These are phyloP conservation scores for Chesias legatella DNA, from an alignment of 2,888 invertebrate species.

Conservation along the genomic window DNA sequence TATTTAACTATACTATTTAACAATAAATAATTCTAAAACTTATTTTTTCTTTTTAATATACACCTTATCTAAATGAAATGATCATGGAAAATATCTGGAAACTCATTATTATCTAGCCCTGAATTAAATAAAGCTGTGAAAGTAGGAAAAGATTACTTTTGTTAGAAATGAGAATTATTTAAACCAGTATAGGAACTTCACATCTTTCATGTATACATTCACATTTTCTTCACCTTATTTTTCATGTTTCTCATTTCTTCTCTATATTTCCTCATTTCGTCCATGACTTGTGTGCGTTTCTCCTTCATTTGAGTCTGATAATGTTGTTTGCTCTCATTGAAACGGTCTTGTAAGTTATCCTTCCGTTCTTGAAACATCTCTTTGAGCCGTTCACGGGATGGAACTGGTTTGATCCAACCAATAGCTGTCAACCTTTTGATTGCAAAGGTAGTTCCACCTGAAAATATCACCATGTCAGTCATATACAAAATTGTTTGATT, in stretches of 20 bases:
- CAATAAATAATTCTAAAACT: slow-evolving; percentile 56
- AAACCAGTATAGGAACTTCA: too few species aligned
- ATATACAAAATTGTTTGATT: slow-evolving; percentile 1
- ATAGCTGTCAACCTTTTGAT: slow-evolving; percentile 89
- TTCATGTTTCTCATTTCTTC: slow-evolving; percentile 71
- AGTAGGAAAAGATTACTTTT: too few species aligned
- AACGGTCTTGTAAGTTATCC: slow-evolving; percentile 81
- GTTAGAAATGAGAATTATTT: too few species aligned
- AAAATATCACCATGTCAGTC: slow-evolving; percentile 24
- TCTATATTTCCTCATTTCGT: slow-evolving; percentile 74
- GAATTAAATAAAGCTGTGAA: too few species aligned
- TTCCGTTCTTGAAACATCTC: slow-evolving; percentile 82
- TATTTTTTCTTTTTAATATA: slow-evolving; percentile 7
- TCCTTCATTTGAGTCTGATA: slow-evolving; percentile 67
- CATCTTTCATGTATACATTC: not conserved
- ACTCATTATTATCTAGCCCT: too few species aligned
- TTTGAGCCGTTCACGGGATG: slow-evolving; percentile 82
- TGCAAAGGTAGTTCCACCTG: slow-evolving; percentile 91
- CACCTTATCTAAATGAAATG: slow-evolving; percentile 2
- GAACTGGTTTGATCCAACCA: slow-evolving; percentile 92
- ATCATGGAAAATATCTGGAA: too few species aligned
- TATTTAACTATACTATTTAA: slow-evolving; percentile 54
- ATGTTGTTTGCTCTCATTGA: slow-evolving; percentile 78
- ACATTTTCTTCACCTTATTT: slow-evolving; percentile 69
- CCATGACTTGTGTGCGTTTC: slow-evolving; percentile 68